phyloP scores from a whole-genome alignment of 1,140 invertebrate genomes.

The Drosophila nannoptera region DNA sequence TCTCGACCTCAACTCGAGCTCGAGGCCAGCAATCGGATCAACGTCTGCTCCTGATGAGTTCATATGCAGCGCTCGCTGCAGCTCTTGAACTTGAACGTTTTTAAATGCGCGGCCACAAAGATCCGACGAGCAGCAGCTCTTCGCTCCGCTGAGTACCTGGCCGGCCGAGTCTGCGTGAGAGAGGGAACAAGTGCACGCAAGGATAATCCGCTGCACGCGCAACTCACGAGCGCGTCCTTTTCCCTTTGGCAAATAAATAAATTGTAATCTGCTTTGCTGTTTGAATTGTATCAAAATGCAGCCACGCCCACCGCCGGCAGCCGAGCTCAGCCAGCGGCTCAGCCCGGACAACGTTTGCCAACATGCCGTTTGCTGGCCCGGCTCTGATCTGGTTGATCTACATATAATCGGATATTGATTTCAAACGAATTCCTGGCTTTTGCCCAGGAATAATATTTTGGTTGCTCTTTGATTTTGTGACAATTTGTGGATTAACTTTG shows the following conservation, averaged over 20 bases:
- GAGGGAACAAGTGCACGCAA: slow-evolving; percentile 58
- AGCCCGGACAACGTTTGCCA: slow-evolving; percentile 70
- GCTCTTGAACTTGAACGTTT: slow-evolving; percentile 65
- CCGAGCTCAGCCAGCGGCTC: slow-evolving; percentile 69
- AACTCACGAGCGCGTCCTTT: slow-evolving; percentile 35
- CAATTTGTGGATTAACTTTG: slow-evolving; percentile 73
- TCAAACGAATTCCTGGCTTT: slow-evolving; percentile 44
- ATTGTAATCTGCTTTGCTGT: slow-evolving; percentile 73
- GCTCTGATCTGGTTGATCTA: slow-evolving; percentile 63
- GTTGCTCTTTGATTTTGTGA: slow-evolving; percentile 72
- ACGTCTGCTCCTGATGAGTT: slow-evolving; percentile 58
- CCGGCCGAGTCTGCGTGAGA: background rate
- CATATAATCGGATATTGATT: slow-evolving; percentile 69
- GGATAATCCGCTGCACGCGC: slow-evolving; percentile 69
- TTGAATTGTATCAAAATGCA: slow-evolving; percentile 76
- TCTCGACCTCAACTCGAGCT: background rate
- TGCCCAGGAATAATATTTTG: slow-evolving; percentile 65
- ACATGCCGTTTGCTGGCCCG: slow-evolving; percentile 64
- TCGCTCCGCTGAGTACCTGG: slow-evolving; percentile 20
- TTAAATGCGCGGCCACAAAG: background rate
- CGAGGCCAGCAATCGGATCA: slow-evolving; percentile 47
- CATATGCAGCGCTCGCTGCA: slow-evolving; percentile 37
- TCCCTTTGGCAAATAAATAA: slow-evolving; percentile 64
- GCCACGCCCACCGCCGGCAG: slow-evolving; percentile 53
- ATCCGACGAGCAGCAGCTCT: slow-evolving; percentile 12